Base-by-base conservation (phyloP, 2,888 invertebrate genomes). In the Diarsia brunnea region DNA sequence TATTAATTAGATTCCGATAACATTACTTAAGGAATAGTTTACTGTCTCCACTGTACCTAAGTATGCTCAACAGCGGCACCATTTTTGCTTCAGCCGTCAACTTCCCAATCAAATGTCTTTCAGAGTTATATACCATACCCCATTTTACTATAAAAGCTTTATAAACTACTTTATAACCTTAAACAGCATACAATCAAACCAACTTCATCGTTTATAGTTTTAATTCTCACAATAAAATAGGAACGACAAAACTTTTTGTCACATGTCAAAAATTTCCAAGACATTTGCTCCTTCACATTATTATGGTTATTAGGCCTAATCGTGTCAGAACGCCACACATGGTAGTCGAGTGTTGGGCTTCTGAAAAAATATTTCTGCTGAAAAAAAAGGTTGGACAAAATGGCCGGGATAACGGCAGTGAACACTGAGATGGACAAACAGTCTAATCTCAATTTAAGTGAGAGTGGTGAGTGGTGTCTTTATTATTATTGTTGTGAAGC, bases 241-340 rank as follows among this genome's bases (percentile, higher is more conserved):
- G 45, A 68, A 16, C 66, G 27, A 61, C 19, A 49, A 74, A 80
- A 79, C 60, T 82, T 85, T 81, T 58, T 68, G 55, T 49, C 31
- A 55, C 64, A 47, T 51, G 73, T 74, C 73, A 68, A 78, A 84
- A 78, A 81, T 78, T 79, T 63, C 43, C 11, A 76, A 82, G 78
- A 71, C 79, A 69, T 85, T 65, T 80, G 49, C 38, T 60, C 10
- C 19, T 60, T 31, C 31, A 84, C 75, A 82, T 87, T 80, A 85
- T 86, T 60, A 89, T 83, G 78, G 82, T 83, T 87, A 87, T 82
- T 88, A 79, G 81, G 69, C 60, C 69, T 82, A 81, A 84, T 81
- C 65, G 87, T 67, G 86, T 75, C 81, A 68, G 81, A 75, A 74
- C 87, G 81, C 75, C 83, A 75, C 73, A 79, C 78, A 87, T 64